Evolutionary conservation across 2,888 invertebrate species (phyloP).

Genomic region (Megaustenia siamemsis): DNA sequence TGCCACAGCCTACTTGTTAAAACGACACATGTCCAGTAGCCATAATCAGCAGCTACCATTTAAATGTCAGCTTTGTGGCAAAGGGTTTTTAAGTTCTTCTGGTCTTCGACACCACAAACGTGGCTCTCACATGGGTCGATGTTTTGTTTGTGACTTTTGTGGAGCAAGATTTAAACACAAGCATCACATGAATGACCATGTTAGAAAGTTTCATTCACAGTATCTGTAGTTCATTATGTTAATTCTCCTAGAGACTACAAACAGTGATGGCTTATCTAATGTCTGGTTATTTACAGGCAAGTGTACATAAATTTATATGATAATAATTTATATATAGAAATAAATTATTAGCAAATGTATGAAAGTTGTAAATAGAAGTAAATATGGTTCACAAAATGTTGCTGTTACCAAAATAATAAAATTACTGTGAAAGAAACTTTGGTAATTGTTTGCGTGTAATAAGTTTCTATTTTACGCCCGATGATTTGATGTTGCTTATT

Average conservation of each 20-base stretch:
- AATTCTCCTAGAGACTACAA: too few species aligned
- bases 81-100: slow-evolving; percentile 48
- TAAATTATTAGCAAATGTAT: not conserved
- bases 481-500: not conserved
- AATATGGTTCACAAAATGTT: too few species aligned
- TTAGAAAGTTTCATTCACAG: slow-evolving; percentile 27
- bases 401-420: too few species aligned
- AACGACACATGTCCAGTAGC: slow-evolving; percentile 2
- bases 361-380: not conserved
- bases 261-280: too few species aligned
- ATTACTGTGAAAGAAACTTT: too few species aligned
- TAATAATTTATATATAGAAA: too few species aligned
- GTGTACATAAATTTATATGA: too few species aligned
- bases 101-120: slow-evolving; percentile 31
- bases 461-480: not conserved
- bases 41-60: slow-evolving; percentile 43
- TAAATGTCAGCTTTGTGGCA: slow-evolving; percentile 47
- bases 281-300: too few species aligned
- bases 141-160: slow-evolving; percentile 40
- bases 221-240: not conserved
- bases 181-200: slow-evolving; percentile 35
- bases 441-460: not conserved
- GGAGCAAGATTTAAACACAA: slow-evolving; percentile 34
- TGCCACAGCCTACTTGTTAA: not conserved
- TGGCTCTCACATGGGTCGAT: not conserved